phyloP scores from a whole-genome alignment of 2,888 invertebrate species.

The Monochamus alternatus region DNA sequence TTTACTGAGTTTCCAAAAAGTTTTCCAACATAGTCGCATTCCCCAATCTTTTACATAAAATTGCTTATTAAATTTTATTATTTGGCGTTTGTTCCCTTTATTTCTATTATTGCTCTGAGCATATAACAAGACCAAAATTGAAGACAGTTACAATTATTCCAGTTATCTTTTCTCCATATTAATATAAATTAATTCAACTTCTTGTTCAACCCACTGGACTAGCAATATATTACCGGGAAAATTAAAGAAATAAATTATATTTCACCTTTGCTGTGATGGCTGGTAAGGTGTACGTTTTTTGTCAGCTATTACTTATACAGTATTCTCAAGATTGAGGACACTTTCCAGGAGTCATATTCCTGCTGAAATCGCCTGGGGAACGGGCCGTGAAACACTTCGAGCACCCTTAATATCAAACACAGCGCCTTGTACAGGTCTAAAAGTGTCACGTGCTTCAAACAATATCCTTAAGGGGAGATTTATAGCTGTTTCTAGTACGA shows the following conservation, averaged over 20 bases:
- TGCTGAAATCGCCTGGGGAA: conserved; percentile 54
- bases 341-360: conserved; percentile 46
- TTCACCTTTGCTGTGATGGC: not conserved
- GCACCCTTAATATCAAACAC: conserved; percentile 65
- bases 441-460: conserved; percentile 68
- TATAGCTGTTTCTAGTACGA: conserved; percentile 63
- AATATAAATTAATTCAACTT: not conserved
- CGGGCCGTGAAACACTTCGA: conserved; percentile 55
- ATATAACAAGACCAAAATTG: no score
- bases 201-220: no score
- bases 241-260: not conserved
- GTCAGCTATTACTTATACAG: conserved; percentile 25
- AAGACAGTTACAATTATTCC: no score
- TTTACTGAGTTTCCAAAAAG: no score
- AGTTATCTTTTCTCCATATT: no score
- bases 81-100: no score
- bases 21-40: no score
- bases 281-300: conserved; percentile 12
- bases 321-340: conserved; percentile 29
- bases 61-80: no score
- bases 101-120: no score
- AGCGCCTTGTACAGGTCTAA: conserved; percentile 61
- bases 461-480: conserved; percentile 68
- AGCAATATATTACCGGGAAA: not conserved
- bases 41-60: no score